These are phyloP conservation scores for Darevskia nairensis DNA, from an alignment of 2,797 vertebrate species.

Conservation along the genomic window DNA sequence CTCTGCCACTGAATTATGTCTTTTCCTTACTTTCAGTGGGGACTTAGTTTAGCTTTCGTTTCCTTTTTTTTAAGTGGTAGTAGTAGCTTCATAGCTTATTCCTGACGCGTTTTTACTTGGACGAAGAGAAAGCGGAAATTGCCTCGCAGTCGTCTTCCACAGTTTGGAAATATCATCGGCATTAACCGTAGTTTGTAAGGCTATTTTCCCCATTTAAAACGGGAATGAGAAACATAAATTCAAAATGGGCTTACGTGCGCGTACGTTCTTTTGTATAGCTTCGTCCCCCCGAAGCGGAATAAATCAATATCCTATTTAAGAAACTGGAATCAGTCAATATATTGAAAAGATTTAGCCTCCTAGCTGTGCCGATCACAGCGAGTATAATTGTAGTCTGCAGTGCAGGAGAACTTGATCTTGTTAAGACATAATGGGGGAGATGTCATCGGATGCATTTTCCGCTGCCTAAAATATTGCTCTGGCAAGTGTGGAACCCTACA, in stretches of 20 bases:
- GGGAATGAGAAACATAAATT: conserved; percentile 47
- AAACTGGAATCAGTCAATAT: conserved; percentile 56
- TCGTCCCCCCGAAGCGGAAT: conserved; percentile 41
- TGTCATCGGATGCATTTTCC: conserved; percentile 20
- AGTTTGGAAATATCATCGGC: conserved; percentile 29
- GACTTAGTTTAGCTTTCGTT: neutral
- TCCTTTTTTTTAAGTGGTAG: neutral
- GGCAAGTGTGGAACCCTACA: conserved; percentile 25
- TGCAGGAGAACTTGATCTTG: conserved; percentile 31
- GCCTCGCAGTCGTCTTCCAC: conserved; percentile 46
- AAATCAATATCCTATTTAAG: conserved; percentile 61
- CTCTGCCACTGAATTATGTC: no score
- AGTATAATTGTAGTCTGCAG: neutral
- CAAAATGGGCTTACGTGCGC: conserved; percentile 32
- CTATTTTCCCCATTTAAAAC: conserved; percentile 58
- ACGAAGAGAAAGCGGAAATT: conserved; percentile 45
- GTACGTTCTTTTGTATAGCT: conserved; percentile 38
- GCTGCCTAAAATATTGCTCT: conserved; percentile 18
- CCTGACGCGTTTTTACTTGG: conserved; percentile 26
- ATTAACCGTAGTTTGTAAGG: conserved; percentile 41
- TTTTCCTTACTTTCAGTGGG: neutral
- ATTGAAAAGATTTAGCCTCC: conserved; percentile 49
- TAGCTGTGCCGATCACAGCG: neutral
- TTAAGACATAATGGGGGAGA: conserved; percentile 38
- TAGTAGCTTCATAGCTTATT: neutral